Evolutionary conservation across 2,113 vertebrate genomes (phyloP).

Genomic region (Hyperopisus bebe): DNA sequence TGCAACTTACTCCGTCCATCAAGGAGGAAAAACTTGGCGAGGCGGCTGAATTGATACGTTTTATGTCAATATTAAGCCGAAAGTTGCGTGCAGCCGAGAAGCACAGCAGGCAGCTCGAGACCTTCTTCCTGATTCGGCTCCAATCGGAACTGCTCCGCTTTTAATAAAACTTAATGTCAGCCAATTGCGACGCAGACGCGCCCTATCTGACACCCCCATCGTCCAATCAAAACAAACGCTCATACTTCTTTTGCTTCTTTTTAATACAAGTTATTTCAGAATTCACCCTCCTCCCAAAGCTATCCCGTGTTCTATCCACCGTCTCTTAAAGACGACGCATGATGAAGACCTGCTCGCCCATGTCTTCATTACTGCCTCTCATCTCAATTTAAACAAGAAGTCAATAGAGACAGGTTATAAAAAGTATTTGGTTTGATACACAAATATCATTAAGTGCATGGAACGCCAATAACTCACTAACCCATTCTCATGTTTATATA

Average conservation of each 20-base stretch:
- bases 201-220: slow-evolving; percentile 7
- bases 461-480: not conserved
- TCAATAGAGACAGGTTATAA: not conserved
- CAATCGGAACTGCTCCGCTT: slow-evolving; percentile 25
- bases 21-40: slow-evolving; percentile 16
- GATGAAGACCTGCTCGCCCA: not conserved
- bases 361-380: not conserved
- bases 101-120: slow-evolving; percentile 13
- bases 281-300: not conserved
- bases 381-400: not conserved
- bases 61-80: slow-evolving; percentile 28
- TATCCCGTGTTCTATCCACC: not conserved
- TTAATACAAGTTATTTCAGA: slow-evolving; percentile 25
- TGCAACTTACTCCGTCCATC: slow-evolving; percentile 5
- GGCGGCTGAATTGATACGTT: slow-evolving; percentile 17
- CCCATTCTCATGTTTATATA: not conserved
- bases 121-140: slow-evolving; percentile 31
- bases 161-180: slow-evolving; percentile 20
- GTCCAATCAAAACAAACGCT: slow-evolving; percentile 22
- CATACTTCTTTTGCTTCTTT: slow-evolving; percentile 21
- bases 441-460: not conserved
- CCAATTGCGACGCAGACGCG: slow-evolving; percentile 18
- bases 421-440: not conserved
- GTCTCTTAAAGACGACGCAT: not conserved
- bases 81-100: slow-evolving; percentile 28